These are phyloP conservation scores for Tragopan temminckii DNA, from an alignment of 2,797 vertebrate species.

Conservation along the genomic window DNA sequence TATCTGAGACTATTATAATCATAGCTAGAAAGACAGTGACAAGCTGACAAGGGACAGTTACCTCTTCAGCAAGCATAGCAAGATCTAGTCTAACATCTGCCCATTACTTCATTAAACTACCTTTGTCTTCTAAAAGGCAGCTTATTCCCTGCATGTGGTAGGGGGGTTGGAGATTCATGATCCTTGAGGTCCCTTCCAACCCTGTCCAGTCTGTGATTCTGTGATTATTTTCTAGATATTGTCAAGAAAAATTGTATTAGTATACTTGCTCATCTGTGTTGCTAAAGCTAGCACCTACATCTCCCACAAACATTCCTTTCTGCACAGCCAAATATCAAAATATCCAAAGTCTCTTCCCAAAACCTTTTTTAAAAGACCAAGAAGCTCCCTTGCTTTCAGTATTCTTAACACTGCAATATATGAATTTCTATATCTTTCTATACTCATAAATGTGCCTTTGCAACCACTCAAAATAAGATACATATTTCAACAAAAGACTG, in stretches of 20 bases:
- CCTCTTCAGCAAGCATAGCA: background rate
- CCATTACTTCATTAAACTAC: background rate
- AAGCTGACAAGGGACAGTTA: constrained; percentile 32
- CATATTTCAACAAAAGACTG: background rate
- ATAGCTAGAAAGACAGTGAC: constrained; percentile 24
- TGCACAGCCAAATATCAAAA: background rate
- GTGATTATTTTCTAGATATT: background rate
- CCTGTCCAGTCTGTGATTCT: too few species aligned
- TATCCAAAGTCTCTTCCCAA: background rate
- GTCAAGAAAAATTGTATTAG: background rate
- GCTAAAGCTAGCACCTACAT: background rate
- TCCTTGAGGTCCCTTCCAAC: too few species aligned
- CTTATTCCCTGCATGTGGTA: background rate
- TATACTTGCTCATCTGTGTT: background rate
- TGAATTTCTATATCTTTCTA: background rate
- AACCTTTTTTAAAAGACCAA: background rate
- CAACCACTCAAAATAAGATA: background rate
- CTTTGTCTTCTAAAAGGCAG: background rate
- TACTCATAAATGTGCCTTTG: background rate
- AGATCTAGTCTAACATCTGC: background rate
- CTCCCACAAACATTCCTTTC: background rate
- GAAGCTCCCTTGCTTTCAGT: background rate
- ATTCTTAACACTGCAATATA: background rate
- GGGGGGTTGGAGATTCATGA: too few species aligned
- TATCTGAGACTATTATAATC: background rate